These are phyloP conservation scores for Crotalus helleri DNA, from an alignment of 2,113 vertebrate genomes.

Conservation along the genomic window DNA sequence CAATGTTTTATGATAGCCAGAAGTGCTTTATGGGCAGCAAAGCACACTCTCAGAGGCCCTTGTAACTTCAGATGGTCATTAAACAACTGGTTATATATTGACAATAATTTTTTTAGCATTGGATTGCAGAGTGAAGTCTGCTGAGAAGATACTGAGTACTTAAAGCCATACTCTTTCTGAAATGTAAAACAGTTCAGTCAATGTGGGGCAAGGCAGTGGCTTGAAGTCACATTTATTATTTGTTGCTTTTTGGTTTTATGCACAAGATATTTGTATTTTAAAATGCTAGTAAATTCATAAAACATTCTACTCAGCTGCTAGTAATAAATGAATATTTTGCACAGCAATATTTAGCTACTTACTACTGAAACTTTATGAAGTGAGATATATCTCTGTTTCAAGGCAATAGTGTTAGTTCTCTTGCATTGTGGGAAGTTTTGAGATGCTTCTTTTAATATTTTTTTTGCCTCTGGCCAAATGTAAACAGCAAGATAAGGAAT, in stretches of 20 bases:
- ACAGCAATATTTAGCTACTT: not conserved
- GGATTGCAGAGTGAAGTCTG: not conserved
- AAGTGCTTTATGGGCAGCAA: not conserved
- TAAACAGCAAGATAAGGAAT: conserved; percentile 18
- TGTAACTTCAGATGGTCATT: not conserved
- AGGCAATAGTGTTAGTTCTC: not conserved
- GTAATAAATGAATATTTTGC: conserved; percentile 3
- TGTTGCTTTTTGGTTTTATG: not conserved
- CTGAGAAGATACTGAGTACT: not conserved
- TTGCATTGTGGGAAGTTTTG: not conserved
- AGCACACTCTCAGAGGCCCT: not conserved
- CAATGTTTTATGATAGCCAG: not conserved
- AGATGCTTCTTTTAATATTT: conserved; percentile 10
- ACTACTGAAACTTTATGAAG: not conserved
- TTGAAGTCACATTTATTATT: not conserved
- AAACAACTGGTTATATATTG: not conserved
- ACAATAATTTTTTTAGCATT: not conserved
- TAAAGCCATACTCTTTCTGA: rapidly evolving
- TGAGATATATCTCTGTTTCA: not conserved
- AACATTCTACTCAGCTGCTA: not conserved
- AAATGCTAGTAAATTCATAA: conserved; percentile 1
- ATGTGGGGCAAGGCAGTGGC: not conserved
- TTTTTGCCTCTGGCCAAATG: conserved; percentile 4
- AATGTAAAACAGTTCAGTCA: rapidly evolving
- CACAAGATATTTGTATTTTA: conserved; percentile 2